phyloP scores from a whole-genome alignment of 2,797 vertebrate species.

The Semotilus atromaculatus region DNA sequence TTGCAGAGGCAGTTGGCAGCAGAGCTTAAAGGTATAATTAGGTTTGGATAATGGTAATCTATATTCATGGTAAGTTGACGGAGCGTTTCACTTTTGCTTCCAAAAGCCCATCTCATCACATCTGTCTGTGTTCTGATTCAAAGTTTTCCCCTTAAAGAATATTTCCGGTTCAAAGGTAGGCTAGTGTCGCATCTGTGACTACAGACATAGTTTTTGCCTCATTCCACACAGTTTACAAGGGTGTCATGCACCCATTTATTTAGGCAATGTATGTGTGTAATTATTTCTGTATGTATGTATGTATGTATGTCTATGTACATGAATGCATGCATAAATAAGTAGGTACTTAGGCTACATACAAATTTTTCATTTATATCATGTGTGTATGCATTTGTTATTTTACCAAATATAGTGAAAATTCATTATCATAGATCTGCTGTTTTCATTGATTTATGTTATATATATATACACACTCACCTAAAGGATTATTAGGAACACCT shows the following conservation, averaged over 20 bases:
- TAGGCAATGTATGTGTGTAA: neutral
- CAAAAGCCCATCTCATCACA: conserved; percentile 2
- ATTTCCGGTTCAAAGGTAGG: neutral
- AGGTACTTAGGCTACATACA: no score
- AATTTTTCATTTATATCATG: no score
- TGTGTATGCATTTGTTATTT: no score
- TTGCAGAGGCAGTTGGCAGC: conserved; percentile 23
- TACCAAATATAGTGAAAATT: neutral
- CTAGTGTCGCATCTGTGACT: neutral
- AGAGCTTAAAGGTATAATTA: conserved; percentile 36
- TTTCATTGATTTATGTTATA: no score
- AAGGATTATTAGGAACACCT: no score
- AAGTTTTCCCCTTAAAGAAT: conserved; percentile 11
- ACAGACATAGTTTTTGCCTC: neutral
- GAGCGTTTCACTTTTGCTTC: conserved; percentile 12
- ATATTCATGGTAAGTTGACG: conserved; percentile 22
- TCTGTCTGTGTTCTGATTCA: neutral
- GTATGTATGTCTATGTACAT: no score
- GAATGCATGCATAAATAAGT: no score
- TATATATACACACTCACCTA: no score
- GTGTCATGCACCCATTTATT: neutral
- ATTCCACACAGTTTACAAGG: neutral
- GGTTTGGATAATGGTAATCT: conserved; percentile 42
- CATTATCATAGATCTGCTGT: no score
- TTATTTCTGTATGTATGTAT: neutral